phyloP scores from a whole-genome alignment of 2,797 vertebrate species.

The Microctenopoma lineatum region DNA sequence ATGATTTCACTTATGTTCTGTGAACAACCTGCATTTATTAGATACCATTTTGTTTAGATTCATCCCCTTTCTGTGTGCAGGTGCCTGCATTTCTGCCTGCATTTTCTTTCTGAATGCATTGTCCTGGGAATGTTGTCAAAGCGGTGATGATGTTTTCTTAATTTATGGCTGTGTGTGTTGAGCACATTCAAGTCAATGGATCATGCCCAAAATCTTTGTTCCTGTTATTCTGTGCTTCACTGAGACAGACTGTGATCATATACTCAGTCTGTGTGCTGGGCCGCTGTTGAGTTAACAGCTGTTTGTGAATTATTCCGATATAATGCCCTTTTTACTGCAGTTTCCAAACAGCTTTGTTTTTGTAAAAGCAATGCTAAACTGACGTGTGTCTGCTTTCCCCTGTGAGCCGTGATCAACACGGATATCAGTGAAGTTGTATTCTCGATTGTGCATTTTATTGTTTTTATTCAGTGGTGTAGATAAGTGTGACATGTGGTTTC shows the following conservation, averaged over 20 bases:
- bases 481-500: conserved; percentile 20
- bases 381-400: conserved; percentile 38
- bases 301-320: conserved; percentile 66
- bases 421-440: conserved; percentile 16
- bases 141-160: not conserved
- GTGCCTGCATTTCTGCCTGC: too few species aligned
- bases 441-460: conserved; percentile 14
- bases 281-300: conserved; percentile 49
- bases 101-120: not conserved
- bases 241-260: conserved; percentile 46
- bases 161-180: not conserved
- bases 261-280: conserved; percentile 27
- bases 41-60: too few species aligned
- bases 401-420: conserved; percentile 22
- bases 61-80: not conserved
- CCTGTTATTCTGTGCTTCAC: conserved; percentile 18
- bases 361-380: conserved; percentile 27
- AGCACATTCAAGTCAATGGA: not conserved
- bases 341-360: conserved; percentile 52
- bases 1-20: not conserved
- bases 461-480: conserved; percentile 38
- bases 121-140: not conserved
- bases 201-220: not conserved
- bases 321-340: conserved; percentile 51
- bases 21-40: not conserved